Percentiles rank a stretch among this genome's conserved stretches.
Conservation (phyloP, 2,113 vertebrate species). For the Panthera uncia region DNA sequence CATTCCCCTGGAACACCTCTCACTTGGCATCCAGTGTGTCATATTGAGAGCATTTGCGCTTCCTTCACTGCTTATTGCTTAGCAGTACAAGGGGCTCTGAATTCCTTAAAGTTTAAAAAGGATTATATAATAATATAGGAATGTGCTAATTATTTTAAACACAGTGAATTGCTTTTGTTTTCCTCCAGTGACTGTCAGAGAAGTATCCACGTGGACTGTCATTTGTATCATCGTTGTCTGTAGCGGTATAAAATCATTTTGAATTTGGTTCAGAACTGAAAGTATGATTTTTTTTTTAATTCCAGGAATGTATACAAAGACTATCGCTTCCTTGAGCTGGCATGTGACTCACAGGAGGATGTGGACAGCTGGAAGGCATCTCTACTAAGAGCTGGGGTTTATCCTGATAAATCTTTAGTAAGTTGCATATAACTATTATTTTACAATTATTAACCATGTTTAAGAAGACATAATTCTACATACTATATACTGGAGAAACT, state of each 20-base stretch:
- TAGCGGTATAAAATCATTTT: not conserved
- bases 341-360: slow-evolving; percentile 93
- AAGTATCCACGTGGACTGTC: not conserved
- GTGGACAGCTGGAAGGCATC: slow-evolving; percentile 98
- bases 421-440: slow-evolving; percentile 79
- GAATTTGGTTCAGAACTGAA: slow-evolving; percentile 35
- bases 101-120: not conserved
- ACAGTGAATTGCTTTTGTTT: not conserved
- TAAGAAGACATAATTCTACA: not conserved
- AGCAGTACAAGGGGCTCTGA: not conserved
- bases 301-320: slow-evolving; percentile 97
- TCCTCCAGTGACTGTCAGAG: not conserved
- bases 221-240: not conserved
- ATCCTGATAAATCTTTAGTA: slow-evolving; percentile 92
- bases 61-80: not conserved
- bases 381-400: slow-evolving; percentile 93
- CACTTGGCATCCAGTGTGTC: not conserved
- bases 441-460: not conserved
- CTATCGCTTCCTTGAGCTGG: slow-evolving; percentile 94
- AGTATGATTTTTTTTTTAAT: slow-evolving; percentile 60
- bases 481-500: not conserved
- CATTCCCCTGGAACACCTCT: not conserved
- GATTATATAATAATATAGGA: not conserved
- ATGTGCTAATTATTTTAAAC: slow-evolving; percentile 31
- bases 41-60: not conserved